Evolutionary conservation across 2,797 vertebrate genomes (phyloP).

Genomic region (Takifugu rubripes): DNA sequence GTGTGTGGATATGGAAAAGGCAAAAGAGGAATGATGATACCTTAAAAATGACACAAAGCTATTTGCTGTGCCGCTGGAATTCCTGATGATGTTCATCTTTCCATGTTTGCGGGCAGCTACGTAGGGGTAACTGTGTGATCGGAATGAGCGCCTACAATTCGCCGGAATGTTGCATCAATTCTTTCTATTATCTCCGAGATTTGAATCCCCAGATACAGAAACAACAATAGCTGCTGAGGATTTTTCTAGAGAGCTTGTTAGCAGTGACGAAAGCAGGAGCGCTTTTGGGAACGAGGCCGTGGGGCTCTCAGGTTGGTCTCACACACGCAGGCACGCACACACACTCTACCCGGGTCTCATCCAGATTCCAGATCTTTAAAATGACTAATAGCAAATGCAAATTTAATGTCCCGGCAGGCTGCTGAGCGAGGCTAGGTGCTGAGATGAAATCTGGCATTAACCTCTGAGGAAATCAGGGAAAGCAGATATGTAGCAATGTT

Average conservation of each 20-base stretch:
- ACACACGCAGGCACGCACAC: not conserved
- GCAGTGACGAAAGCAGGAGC: not conserved
- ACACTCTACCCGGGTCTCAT: not conserved
- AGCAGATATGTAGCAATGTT: too few relatives aligned
- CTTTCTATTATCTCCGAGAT: conserved; percentile 33
- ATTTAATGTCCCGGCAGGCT: not conserved
- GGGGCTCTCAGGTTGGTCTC: not conserved
- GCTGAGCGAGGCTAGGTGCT: too few relatives aligned
- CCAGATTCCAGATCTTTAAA: too few relatives aligned
- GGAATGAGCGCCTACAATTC: conserved; percentile 20
- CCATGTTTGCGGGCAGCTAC: conserved; percentile 18
- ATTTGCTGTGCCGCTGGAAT: conserved; percentile 39
- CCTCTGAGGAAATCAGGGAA: too few relatives aligned
- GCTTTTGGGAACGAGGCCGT: not conserved
- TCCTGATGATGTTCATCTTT: conserved; percentile 41
- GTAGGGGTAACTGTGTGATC: conserved; percentile 1
- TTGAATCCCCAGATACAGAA: conserved; percentile 19
- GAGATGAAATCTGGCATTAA: too few relatives aligned
- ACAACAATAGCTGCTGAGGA: conserved; percentile 17
- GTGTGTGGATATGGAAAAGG: conserved; percentile 32
- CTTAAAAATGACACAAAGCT: conserved; percentile 49
- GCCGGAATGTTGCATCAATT: conserved; percentile 23
- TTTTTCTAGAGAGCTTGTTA: conserved; percentile 25
- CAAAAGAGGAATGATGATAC: conserved; percentile 49
- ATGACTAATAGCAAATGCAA: conserved; percentile 6